Percentiles rank a stretch among this genome's conserved stretches.
Evolutionary conservation across 2,888 invertebrate species (phyloP).

Genomic region (Torymus texanus): DNA sequence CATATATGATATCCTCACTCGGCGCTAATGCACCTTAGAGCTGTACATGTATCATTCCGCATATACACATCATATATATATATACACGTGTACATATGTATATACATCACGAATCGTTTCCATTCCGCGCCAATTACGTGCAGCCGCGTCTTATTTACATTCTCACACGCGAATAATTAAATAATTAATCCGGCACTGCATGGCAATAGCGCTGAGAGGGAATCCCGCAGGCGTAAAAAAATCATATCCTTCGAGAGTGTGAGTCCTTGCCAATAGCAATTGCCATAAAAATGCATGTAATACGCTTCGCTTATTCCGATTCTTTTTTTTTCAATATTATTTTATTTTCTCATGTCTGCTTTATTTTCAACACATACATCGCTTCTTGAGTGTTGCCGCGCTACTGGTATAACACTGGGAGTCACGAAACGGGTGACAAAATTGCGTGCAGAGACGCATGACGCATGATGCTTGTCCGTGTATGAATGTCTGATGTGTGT

Average conservation of each 20-base stretch:
- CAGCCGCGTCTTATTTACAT: constrained; percentile 23
- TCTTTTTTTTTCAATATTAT: not conserved
- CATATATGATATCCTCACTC: not conserved
- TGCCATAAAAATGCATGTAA: constrained; percentile 29
- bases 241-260: constrained; percentile 1
- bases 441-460: constrained; percentile 39
- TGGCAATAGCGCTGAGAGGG: not conserved
- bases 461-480: constrained; percentile 2
- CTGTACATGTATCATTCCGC: not conserved
- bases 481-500: constrained; percentile 16
- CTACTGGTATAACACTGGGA: not conserved
- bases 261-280: constrained; percentile 30
- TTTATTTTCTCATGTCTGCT: not conserved
- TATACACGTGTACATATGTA: too few species aligned
- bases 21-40: too few species aligned
- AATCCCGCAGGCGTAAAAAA: constrained; percentile 12
- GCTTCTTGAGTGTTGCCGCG: not conserved
- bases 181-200: constrained; percentile 27
- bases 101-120: not conserved
- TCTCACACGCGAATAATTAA: constrained; percentile 37
- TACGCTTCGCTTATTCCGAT: not conserved
- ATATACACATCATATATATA: not conserved
- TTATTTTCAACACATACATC: not conserved
- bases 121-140: constrained; percentile 1
- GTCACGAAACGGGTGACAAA: constrained; percentile 44